Evolutionary conservation across 2,797 vertebrate genomes (phyloP), one percentile per base, ranked within the genome.

Genomic region (Simalia tracyae): DNA sequence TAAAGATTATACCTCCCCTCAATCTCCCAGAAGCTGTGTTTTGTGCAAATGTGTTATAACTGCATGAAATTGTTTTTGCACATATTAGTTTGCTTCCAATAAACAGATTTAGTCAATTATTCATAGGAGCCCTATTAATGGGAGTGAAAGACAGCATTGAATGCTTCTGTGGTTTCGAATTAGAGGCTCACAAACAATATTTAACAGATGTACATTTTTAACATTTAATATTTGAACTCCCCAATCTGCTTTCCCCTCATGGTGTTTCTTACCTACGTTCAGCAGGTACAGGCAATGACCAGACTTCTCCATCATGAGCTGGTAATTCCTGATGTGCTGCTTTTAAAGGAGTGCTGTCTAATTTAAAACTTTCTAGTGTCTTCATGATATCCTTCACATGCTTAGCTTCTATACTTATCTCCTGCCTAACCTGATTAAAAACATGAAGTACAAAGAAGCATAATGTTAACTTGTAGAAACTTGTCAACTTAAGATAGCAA

Each of bases 361-460:
- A 92, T 96, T 99, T 99, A 97, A 99, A 99, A 96, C 98, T 98
- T 96, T 99, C 99, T 61, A 99, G 96, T 4, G 98, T 99, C 81
- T 98, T 98, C 98, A 99, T 99, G 94, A 99, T 99, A 92, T 99
- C 98, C 95, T 98, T 98, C 95, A 99, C 98, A n/a, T 99, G 98
- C 85, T 98, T 98, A 86, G 97, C 98, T 97, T 99, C 99, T 93
- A 99, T 98, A 64, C 96, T 98, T 93, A 99, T 99, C 97, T 99
- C 99, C 94, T 99, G 98, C 98, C 98, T 99, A 97, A 99, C 96
- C 99, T 99, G 95, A 94, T 96, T 94, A 91, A 95, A 91, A 93
- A 91, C 92, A 92, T 68, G 56, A 86, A 64, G 86, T 46, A 92
- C 81, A 94, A 92, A 93, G 68, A 84, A 59, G 92, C 8, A 91